A percentile compares a stretch with the other conserved stretches of the same genome.
Conservation (phyloP, 1,140 invertebrate species). For the Galleria mellonella region DNA sequence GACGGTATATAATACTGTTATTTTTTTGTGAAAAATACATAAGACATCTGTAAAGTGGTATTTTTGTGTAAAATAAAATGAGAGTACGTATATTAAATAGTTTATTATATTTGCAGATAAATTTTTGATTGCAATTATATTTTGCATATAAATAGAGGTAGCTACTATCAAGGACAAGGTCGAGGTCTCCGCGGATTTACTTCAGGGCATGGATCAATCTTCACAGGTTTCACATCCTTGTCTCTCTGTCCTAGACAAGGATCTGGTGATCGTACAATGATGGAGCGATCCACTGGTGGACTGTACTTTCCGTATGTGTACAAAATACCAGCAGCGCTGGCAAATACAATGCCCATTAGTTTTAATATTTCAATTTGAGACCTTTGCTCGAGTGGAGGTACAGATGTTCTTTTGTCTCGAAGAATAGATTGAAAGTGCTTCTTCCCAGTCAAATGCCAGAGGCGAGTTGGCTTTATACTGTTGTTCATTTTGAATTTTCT, state of each 20-base stretch:
- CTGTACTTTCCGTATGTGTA: constrained; percentile 28
- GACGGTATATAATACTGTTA: too few relatives aligned
- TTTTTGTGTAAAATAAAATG: too few relatives aligned
- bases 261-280: not conserved
- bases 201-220: not conserved
- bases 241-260: not conserved
- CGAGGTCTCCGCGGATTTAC: not conserved
- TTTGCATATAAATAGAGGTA: too few relatives aligned
- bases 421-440: constrained; percentile 26
- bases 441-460: constrained; percentile 34
- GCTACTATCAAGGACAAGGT: too few relatives aligned
- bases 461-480: constrained; percentile 43
- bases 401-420: constrained; percentile 16
- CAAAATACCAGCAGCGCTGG: constrained; percentile 2
- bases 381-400: constrained; percentile 11
- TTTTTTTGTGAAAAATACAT: too few relatives aligned
- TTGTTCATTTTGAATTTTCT: constrained; percentile 20
- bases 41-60: too few relatives aligned
- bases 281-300: not conserved
- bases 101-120: too few relatives aligned
- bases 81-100: too few relatives aligned
- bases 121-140: too few relatives aligned
- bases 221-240: not conserved
- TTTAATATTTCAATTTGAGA: constrained; percentile 6
- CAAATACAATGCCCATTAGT: constrained; percentile 12